These are phyloP conservation scores for Keiferia lycopersicella DNA, from an alignment of 2,888 invertebrate genomes.

Conservation along the genomic window DNA sequence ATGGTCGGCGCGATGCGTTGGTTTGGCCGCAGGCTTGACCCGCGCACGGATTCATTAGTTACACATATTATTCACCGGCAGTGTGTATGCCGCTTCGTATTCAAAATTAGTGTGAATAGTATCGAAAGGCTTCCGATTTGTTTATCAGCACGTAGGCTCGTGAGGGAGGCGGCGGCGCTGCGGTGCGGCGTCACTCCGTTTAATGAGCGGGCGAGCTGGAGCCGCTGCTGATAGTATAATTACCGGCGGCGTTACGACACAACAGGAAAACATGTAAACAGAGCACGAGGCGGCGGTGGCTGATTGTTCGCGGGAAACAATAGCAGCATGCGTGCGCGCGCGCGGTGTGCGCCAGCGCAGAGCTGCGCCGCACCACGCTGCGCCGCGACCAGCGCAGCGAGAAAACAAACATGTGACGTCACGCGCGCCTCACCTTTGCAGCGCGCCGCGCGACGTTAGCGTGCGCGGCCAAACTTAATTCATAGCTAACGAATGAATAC, in stretches of 20 bases:
- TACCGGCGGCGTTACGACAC: conserved; percentile 24
- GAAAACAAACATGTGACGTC: not conserved
- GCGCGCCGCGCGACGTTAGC: conserved; percentile 29
- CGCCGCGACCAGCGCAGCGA: not conserved
- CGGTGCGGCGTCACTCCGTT: conserved; percentile 47
- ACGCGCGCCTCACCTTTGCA: conserved; percentile 27
- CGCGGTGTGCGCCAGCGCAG: not conserved
- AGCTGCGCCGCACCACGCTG: too few species aligned
- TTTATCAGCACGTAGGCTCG: conserved; percentile 7
- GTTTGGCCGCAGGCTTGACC: not conserved
- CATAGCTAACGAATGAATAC: conserved; percentile 29
- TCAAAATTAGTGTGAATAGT: conserved; percentile 23
- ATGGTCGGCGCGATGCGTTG: too few species aligned
- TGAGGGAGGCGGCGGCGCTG: conserved; percentile 18
- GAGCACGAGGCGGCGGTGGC: conserved; percentile 17
- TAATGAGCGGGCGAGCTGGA: conserved; percentile 51
- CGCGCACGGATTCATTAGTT: conserved; percentile 11
- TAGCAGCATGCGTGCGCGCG: conserved; percentile 9
- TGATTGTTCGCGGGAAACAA: conserved; percentile 23
- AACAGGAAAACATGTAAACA: conserved; percentile 26
- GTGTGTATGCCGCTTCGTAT: conserved; percentile 18
- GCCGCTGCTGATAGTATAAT: conserved; percentile 26
- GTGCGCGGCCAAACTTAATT: conserved; percentile 32
- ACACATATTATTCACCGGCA: not conserved
- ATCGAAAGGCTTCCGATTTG: conserved; percentile 12